A percentile compares a stretch with the other conserved stretches of the same genome.
phyloP scores from a whole-genome alignment of 2,113 vertebrate genomes.

The Tinamus guttatus region DNA sequence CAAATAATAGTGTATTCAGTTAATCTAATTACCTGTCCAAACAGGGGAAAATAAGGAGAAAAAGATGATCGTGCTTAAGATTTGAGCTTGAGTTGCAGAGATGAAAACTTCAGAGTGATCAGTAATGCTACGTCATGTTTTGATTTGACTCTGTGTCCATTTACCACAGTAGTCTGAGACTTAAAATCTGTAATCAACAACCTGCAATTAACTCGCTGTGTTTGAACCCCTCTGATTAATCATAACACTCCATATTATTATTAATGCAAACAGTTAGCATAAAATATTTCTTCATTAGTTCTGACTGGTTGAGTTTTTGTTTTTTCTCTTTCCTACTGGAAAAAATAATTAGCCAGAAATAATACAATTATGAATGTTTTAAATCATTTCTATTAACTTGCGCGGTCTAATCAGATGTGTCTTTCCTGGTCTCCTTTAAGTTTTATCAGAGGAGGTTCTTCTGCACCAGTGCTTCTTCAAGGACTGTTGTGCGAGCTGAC shows the following conservation, averaged over 20 bases:
- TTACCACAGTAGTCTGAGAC: background rate
- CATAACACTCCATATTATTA: constrained; percentile 4
- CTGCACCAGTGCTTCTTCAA: background rate
- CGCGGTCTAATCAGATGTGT: background rate
- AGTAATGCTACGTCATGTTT: background rate
- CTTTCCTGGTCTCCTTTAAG: background rate
- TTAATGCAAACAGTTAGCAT: background rate
- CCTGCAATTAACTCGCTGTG: constrained; percentile 37
- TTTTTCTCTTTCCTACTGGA: constrained; percentile 35
- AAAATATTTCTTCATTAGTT: constrained; percentile 68
- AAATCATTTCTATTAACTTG: constrained; percentile 16
- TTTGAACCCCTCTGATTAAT: constrained; percentile 39
- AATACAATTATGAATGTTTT: constrained; percentile 48
- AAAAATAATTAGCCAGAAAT: constrained; percentile 55
- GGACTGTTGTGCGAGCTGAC: background rate
- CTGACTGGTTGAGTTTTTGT: constrained; percentile 22
- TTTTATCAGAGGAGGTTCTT: background rate
- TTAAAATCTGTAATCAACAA: constrained; percentile 28
- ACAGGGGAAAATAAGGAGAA: background rate
- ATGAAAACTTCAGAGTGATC: constrained; percentile 14
- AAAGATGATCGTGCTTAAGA: background rate
- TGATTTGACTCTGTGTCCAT: constrained; percentile 1
- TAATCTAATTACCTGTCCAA: constrained; percentile 43
- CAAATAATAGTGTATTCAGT: constrained; percentile 13
- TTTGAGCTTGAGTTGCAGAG: background rate